Evolutionary conservation across 2,888 invertebrate genomes (phyloP), one percentile per base, ranked within the genome.

Genomic region (Octonoba sinensis): DNA sequence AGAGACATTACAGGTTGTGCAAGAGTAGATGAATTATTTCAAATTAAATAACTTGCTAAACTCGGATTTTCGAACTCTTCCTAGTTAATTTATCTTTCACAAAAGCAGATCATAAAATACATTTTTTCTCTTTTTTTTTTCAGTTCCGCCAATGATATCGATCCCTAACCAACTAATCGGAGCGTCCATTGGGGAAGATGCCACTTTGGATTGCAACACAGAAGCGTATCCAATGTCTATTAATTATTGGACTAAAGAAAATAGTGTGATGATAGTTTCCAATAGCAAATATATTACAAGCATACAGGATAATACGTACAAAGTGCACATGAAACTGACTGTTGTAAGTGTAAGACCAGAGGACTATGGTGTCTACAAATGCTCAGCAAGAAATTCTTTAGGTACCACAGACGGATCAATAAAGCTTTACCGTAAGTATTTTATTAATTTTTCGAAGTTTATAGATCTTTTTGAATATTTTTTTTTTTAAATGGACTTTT

Each of bases 151-250:
- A 15, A 94, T 94, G 91, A 93, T 95, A 83, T 93, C 92, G 87
- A 93, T 95, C 86, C 93, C 93, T 86, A 94, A 95, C 89, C 95
- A 95, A 89, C 89, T 95, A 85, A 93, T 95, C 16, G 95, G 95
- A 0, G 94, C 93, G 0, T 92, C 92, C 20, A 91, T 93, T 77
- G 93, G 93, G 20, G 92, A 93, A 79, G 92, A 93, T 85, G 91
- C 94, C 82, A 92, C 93, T 1, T 89, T 95, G 84, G 94, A 95
- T 87, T 95, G 95, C 86, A 92, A 93, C 87, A 94, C 94, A 0
- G 95, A 95, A 87, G 95, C 95, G 0, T 95, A 95, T 89, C 96
- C 96, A 3, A 94, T 94, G 47, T 96, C 96, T 20, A 91, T 96
- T 82, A 96, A 95, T 90, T 94, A 94, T 88, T 95, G 95, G 94